phyloP scores from a whole-genome alignment of 2,888 invertebrate genomes.

The Eubasilissa splendida region DNA sequence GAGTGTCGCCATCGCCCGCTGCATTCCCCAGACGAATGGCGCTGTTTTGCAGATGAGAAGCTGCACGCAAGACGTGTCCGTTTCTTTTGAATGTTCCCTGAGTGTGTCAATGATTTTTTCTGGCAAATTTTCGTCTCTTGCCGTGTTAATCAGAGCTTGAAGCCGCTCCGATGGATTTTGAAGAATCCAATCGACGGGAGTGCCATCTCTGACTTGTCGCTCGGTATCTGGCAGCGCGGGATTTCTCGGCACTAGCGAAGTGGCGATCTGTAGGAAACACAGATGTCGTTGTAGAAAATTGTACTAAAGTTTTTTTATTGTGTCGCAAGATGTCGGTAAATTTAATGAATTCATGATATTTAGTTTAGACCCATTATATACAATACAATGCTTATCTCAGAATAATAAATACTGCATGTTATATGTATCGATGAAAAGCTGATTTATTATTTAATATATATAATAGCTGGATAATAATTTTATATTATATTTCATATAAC shows the following conservation, averaged over 20 bases:
- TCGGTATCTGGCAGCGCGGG: conserved; percentile 63
- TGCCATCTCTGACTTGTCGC: conserved; percentile 61
- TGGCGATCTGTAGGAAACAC: conserved; percentile 73
- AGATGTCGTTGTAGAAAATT: conserved; percentile 39
- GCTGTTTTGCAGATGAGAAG: conserved; percentile 84
- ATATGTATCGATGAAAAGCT: too few relatives aligned
- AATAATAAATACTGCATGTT: too few relatives aligned
- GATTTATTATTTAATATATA: too few relatives aligned
- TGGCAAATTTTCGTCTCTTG: conserved; percentile 76
- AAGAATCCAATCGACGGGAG: conserved; percentile 77
- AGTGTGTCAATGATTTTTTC: conserved; percentile 76
- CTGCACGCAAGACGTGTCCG: conserved; percentile 80
- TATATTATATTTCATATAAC: too few relatives aligned
- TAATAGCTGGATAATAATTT: too few relatives aligned
- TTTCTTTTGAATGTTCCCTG: conserved; percentile 69
- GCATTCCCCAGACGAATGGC: conserved; percentile 85
- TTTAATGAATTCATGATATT: neutral
- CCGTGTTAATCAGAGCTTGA: conserved; percentile 73
- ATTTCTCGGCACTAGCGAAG: conserved; percentile 69
- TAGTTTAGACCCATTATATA: conserved; percentile 43
- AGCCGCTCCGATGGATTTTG: conserved; percentile 75
- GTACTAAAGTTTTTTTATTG: neutral
- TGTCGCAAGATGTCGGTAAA: conserved; percentile 17
- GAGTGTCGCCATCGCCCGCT: conserved; percentile 68
- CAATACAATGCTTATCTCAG: neutral